phyloP scores from a whole-genome alignment of 1,140 invertebrate genomes.

The Drosophila baimaii region DNA sequence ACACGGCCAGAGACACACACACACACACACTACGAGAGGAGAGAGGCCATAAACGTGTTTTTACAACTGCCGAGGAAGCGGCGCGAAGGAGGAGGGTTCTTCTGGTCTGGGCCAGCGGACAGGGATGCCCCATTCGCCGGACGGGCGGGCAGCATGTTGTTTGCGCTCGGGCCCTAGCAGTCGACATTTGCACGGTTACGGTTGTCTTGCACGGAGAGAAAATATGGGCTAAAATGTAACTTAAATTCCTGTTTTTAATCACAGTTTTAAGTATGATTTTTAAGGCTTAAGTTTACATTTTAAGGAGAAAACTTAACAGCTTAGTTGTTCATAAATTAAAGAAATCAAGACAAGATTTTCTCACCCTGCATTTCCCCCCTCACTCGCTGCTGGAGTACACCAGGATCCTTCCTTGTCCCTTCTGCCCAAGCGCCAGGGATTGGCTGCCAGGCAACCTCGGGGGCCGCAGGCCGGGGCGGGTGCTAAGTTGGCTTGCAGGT shows the following conservation, averaged over 20 bases:
- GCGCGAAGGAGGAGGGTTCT: too few species aligned
- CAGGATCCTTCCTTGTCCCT: conserved; percentile 28
- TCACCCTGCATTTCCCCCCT: conserved; percentile 7
- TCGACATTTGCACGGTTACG: conserved; percentile 71
- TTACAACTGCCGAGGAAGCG: conserved; percentile 57
- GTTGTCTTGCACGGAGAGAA: conserved; percentile 19
- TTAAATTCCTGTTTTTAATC: background rate
- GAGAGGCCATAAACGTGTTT: conserved; percentile 73
- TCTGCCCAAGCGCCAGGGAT: conserved; percentile 67
- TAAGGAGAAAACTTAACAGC: too few species aligned
- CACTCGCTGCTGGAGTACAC: conserved; percentile 16
- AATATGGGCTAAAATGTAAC: background rate
- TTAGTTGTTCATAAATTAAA: too few species aligned
- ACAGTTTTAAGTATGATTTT: background rate
- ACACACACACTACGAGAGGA: conserved; percentile 14
- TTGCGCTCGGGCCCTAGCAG: conserved; percentile 55
- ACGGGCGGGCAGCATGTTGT: conserved; percentile 73
- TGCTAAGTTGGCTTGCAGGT: conserved; percentile 80
- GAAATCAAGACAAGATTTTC: background rate
- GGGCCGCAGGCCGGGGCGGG: conserved; percentile 38
- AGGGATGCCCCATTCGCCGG: conserved; percentile 43
- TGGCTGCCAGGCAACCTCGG: conserved; percentile 65
- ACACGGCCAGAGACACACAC: conserved; percentile 23
- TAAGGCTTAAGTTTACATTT: too few species aligned
- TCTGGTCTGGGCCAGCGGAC: conserved; percentile 2